A percentile compares a stretch with the other conserved stretches of the same genome.
Conservation (phyloP, 2,113 vertebrate genomes). For the Pelvicachromis taeniatus region DNA sequence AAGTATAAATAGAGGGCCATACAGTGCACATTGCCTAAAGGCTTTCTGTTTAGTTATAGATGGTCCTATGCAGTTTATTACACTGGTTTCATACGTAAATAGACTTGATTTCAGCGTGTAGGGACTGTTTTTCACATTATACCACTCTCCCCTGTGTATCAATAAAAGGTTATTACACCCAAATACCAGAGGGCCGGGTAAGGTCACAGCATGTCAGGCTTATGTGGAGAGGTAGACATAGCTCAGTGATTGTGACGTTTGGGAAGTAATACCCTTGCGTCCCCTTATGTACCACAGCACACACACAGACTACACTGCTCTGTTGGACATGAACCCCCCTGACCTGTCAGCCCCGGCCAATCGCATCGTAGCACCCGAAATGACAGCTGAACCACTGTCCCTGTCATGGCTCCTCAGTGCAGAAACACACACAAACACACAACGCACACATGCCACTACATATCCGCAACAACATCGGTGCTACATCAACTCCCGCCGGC, state of each 20-base stretch:
- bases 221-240: background rate
- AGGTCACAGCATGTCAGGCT: constrained; percentile 41
- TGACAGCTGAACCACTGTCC: constrained; percentile 72
- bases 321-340: constrained; percentile 50
- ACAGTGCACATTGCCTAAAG: constrained; percentile 33
- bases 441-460: constrained; percentile 36
- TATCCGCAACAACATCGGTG: constrained; percentile 30
- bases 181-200: constrained; percentile 23
- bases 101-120: constrained; percentile 19
- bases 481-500: constrained; percentile 52
- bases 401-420: constrained; percentile 69
- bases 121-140: constrained; percentile 16
- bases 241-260: constrained; percentile 47
- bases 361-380: constrained; percentile 36
- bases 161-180: constrained; percentile 49
- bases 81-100: constrained; percentile 41
- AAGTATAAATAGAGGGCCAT: constrained; percentile 35
- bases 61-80: background rate
- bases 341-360: constrained; percentile 70
- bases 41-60: constrained; percentile 20
- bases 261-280: constrained; percentile 46
- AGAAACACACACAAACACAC: constrained; percentile 53
- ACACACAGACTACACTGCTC: constrained; percentile 19
- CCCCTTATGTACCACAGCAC: background rate
- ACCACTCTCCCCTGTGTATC: constrained; percentile 15